These are phyloP conservation scores for Parauchenoglanis punctatus DNA, from an alignment of 2,797 vertebrate genomes.

Conservation along the genomic window DNA sequence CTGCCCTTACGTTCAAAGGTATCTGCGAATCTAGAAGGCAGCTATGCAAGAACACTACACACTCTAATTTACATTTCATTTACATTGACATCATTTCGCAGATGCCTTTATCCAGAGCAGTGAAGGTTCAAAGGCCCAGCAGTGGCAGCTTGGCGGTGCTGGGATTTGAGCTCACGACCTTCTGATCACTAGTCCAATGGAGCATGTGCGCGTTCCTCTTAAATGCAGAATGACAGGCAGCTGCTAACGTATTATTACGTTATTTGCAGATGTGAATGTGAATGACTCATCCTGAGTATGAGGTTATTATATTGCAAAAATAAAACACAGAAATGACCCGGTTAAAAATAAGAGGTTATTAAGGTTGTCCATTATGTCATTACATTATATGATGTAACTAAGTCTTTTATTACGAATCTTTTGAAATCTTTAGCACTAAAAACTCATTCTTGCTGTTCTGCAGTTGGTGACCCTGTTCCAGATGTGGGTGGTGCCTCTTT, in stretches of 20 bases:
- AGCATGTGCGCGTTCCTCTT: too few relatives aligned
- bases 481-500: conserved; percentile 99
- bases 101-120: too few relatives aligned
- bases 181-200: too few relatives aligned
- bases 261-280: background rate
- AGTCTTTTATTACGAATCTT: background rate
- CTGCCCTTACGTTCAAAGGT: background rate
- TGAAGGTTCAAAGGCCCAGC: background rate
- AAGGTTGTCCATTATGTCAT: background rate
- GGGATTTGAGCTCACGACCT: too few relatives aligned
- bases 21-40: background rate
- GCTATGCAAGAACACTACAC: too few relatives aligned
- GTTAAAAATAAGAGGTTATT: background rate
- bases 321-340: background rate
- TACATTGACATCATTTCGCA: background rate
- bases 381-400: background rate
- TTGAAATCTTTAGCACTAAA: background rate
- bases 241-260: too few relatives aligned
- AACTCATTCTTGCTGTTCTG: background rate
- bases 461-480: conserved; percentile 98
- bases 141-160: too few relatives aligned
- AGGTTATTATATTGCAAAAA: background rate
- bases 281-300: background rate
- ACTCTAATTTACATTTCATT: background rate
- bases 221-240: background rate